Evolutionary conservation across 2,888 invertebrate genomes (phyloP), one percentile per base, ranked within the genome.

Genomic region (Epicampocera succincta): DNA sequence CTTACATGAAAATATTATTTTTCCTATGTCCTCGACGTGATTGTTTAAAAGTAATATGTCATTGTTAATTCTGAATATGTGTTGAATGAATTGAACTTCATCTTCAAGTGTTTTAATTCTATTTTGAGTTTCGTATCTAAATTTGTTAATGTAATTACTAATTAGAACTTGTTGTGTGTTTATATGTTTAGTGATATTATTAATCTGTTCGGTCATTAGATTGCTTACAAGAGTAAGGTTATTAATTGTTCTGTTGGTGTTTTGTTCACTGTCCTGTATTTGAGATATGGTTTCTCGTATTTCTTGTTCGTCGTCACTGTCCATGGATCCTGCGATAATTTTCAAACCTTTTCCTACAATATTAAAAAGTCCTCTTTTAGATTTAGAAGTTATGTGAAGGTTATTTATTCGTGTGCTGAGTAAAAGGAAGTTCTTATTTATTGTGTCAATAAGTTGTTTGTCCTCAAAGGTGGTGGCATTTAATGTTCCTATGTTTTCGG

Each of bases 1-100:
- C 75, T 81, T 83, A 46, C 80, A 66, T 13, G 82, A 77, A 48
- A 84, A 85, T n/a, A 83, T 50, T 6, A 82, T 71, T 58, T 83
- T 80, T 48, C 58, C 79, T 17, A 73, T 73, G 21, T 82, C 80
- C 44, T 46, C 46, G 29, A 63, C 29, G 46, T 84, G 73, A 56
- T 77, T 77, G 50, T 60, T 56, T 33, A 83, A 61, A 42, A 83
- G 56, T 40, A 46, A n/a, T 29, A 81, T 81, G 46, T 78, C 78
- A 42, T 81, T 69, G 25, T 80, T 73, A 17, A 84, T 73, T 69
- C 83, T 83, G 50, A 80, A n/a, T 11, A 73, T 29, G 42, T 63
- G 46, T 11, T 63, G 48, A n/a, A 63, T 48, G 21, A 63, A 63
- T 33, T 50, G 17, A 38, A 50, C 33, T 50, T 50, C 38, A 50